Evolutionary conservation across 2,888 invertebrate genomes (phyloP).

Genomic region (Rhagophthalmus giganteus): DNA sequence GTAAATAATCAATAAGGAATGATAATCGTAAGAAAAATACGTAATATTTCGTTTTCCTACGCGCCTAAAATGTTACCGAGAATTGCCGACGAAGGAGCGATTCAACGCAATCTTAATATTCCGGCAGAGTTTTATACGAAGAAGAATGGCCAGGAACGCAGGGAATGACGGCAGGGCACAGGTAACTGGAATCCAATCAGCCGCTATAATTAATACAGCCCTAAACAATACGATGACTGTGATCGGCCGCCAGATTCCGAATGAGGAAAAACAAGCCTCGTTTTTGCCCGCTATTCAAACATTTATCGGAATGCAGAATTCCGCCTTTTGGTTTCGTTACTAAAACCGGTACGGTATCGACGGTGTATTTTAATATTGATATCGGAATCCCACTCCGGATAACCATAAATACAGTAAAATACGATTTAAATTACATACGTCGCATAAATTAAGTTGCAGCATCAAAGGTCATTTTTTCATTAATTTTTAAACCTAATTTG

Average conservation of each 20-base stretch:
- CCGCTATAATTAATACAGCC: constrained; percentile 53
- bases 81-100: too few species aligned
- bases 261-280: constrained; percentile 12
- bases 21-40: background rate
- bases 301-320: constrained; percentile 15
- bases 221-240: constrained; percentile 45
- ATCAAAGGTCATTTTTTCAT: background rate
- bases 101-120: too few species aligned
- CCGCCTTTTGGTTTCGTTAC: background rate
- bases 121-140: constrained; percentile 3
- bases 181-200: constrained; percentile 53
- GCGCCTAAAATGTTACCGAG: too few species aligned
- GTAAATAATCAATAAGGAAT: background rate
- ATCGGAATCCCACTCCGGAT: background rate
- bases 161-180: constrained; percentile 47
- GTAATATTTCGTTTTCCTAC: background rate
- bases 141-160: constrained; percentile 41
- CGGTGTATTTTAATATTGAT: background rate
- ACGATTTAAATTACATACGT: background rate
- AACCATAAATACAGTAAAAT: background rate
- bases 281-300: constrained; percentile 15
- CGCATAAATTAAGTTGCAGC: background rate
- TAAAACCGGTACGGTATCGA: background rate
- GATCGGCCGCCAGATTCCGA: constrained; percentile 14
- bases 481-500: background rate